Evolutionary conservation across 1,140 invertebrate species (phyloP), one percentile per base, ranked within the genome.

Genomic region (Steinernema feltiae): DNA sequence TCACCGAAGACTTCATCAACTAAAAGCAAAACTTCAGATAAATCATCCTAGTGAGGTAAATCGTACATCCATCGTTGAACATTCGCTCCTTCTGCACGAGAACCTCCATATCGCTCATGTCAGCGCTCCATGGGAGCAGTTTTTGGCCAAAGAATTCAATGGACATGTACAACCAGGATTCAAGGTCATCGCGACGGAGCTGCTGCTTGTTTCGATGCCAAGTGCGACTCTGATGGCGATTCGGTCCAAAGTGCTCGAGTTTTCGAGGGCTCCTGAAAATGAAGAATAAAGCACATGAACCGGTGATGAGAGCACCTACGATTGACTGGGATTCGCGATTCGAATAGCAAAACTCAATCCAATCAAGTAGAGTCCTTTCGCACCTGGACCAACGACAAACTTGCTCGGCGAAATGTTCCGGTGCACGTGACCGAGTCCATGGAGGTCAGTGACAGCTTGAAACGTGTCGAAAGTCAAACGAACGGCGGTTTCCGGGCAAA

Each of bases 91-190:
- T 63, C 24, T 63, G 53, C 53, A 63, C 53, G 15, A 63, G 53
- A 12, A 63, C 53, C 53, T 63, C 53, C 53, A 63, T 63, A 27
- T 63, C 53, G 53, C 53, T 63, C 53, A 63, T 15, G 53, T 63
- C 53, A 12, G 15, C 24, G 24, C 24, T 63, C 53, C 53, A 63
- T 27, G 53, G 53, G 24, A 63, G 12, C 15, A 63, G 53, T 21
- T 63, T 63, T 21, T 17, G 12, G 3, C 53, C 53, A 63, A 63
- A 63, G 53, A 63, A 63, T 27, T 63, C 53, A 21, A 63, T 63
- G 53, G 24, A 7, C 53, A 63, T 63, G 24, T 17, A 63, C 12
- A 63, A 27, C 53, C 53, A 63, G 7, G 53, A 63, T 63, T 63
- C 53, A 3, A 63, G 24, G 24, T 63, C 53, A 27, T 63, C 53